phyloP scores from a whole-genome alignment of 2,797 vertebrate species.

The Ateles fusciceps region DNA sequence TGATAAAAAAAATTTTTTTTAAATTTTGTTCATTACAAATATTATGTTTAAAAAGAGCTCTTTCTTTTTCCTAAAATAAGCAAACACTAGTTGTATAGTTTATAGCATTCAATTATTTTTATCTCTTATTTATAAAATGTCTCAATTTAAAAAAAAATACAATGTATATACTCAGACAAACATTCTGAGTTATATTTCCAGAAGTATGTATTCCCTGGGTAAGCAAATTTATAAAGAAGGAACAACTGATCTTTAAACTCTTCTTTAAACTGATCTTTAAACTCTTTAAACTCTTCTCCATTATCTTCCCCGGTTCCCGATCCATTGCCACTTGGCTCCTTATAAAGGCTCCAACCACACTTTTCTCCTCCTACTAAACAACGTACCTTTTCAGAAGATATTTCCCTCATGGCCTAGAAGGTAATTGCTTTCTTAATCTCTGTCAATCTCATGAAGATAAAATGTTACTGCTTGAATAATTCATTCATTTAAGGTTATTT shows the following conservation, averaged over 20 bases:
- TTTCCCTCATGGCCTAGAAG: conserved; percentile 47
- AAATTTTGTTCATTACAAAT: neutral
- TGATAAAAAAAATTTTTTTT: neutral
- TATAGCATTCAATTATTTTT: neutral
- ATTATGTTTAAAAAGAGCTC: neutral
- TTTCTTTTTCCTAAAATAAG: neutral
- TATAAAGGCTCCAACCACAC: neutral
- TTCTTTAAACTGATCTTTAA: neutral
- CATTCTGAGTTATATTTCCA: neutral
- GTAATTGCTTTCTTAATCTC: conserved; percentile 66
- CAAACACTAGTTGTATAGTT: neutral
- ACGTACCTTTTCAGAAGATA: neutral
- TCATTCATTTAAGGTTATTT: conserved; percentile 51
- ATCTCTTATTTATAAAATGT: neutral
- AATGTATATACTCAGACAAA: neutral
- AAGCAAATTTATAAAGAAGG: neutral
- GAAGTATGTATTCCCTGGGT: neutral
- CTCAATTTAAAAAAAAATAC: neutral
- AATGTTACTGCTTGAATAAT: conserved; percentile 58
- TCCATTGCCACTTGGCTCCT: neutral
- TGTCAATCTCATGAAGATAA: conserved; percentile 60
- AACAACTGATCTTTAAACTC: neutral
- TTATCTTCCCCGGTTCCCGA: neutral
- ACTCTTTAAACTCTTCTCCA: neutral
- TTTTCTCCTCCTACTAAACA: neutral